Evolutionary conservation across 2,113 vertebrate genomes (phyloP).

Genomic region (Butastur rufipennis): DNA sequence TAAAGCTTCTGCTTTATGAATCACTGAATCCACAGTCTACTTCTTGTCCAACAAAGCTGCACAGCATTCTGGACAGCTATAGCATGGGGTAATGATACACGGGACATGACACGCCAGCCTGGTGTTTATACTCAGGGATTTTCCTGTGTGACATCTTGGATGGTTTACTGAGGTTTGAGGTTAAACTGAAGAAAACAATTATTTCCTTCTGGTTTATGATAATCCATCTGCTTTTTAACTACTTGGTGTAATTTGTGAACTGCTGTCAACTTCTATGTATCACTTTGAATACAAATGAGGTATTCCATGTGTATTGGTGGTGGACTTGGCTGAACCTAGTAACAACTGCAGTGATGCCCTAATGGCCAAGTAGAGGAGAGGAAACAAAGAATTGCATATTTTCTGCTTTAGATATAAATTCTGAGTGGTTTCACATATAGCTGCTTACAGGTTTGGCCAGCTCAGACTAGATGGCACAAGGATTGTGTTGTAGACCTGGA

Average conservation of each 20-base stretch:
- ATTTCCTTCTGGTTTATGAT: not conserved
- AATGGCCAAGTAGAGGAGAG: not conserved
- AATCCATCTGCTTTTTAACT: not conserved
- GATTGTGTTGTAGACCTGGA: not conserved
- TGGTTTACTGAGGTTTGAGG: conserved; percentile 38
- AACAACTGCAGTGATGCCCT: not conserved
- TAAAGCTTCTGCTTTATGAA: not conserved
- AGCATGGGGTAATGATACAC: conserved; percentile 16
- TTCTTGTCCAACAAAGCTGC: not conserved
- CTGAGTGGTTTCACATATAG: not conserved
- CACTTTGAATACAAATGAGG: not conserved
- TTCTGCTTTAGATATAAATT: not conserved
- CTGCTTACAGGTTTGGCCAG: not conserved
- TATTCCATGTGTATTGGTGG: not conserved
- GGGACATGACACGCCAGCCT: not conserved
- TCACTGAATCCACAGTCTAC: conserved; percentile 10
- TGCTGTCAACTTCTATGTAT: not conserved
- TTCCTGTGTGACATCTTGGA: not conserved
- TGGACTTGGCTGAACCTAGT: not conserved
- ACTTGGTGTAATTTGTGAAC: not conserved
- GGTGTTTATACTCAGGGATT: not conserved
- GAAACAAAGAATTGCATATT: not conserved
- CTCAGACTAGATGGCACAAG: not conserved
- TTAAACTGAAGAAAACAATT: not conserved
- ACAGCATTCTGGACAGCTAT: not conserved